Conservation (phyloP, 37 sponge, comb jelly and placozoan genomes). For the Tethya wilhelma region DNA sequence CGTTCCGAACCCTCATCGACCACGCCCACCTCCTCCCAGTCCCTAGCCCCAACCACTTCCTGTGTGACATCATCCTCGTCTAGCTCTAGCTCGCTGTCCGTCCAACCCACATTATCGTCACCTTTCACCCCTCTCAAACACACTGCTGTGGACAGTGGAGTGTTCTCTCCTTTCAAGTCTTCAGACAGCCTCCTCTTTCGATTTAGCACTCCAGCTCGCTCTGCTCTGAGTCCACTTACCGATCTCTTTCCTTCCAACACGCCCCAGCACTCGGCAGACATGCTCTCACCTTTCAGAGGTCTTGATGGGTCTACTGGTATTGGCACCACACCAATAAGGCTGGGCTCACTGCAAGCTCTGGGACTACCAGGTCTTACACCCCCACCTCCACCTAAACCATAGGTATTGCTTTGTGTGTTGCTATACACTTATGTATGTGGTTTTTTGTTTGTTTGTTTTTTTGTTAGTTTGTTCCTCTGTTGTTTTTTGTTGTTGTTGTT, state of each 20-base stretch:
- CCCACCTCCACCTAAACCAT: constrained; percentile 7
- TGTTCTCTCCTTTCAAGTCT: constrained; percentile 40
- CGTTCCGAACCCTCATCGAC: not conserved
- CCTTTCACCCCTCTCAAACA: constrained; percentile 47
- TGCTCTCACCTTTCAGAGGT: constrained; percentile 7
- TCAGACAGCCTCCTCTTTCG: too few relatives aligned
- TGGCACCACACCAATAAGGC: constrained; percentile 13
- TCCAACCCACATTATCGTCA: constrained; percentile 12
- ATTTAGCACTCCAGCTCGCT: constrained; percentile 48
- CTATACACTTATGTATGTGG: not conserved
- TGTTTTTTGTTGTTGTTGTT: too few relatives aligned
- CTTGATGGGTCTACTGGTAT: not conserved
- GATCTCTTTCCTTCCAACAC: constrained; percentile 19
- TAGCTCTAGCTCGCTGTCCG: not conserved
- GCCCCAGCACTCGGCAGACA: constrained; percentile 27
- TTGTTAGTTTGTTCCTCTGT: too few relatives aligned
- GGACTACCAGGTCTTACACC: constrained; percentile 35
- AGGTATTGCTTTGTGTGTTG: not conserved
- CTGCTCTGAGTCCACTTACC: constrained; percentile 11
- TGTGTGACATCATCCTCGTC: not conserved
- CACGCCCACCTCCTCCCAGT: not conserved
- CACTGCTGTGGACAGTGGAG: constrained; percentile 41
- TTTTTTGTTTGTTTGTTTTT: not conserved
- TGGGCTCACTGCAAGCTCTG: constrained; percentile 27
- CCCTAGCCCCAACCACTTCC: not conserved